Base-by-base conservation (phyloP, 2,888 invertebrate genomes). In the Venusia cambrica region DNA sequence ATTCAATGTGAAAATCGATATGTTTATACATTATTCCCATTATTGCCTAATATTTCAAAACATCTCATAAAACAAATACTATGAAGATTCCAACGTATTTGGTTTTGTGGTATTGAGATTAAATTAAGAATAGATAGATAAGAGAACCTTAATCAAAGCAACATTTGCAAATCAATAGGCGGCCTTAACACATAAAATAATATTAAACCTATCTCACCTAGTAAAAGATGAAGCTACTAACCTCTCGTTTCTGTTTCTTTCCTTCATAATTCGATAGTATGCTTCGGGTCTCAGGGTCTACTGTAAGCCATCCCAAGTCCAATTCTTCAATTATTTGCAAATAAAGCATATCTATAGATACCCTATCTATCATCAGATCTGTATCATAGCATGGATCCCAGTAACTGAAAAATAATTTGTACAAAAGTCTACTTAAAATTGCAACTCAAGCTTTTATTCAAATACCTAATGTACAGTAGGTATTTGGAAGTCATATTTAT, bases 301-400 rank as follows among this genome's bases (percentile, higher is more conserved):
- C 91, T 26, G 91, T 77, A 43, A 97, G 92, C 97, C 97, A 97
- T 12, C 94, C 94, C 48, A 93, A 88, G 62, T 96, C 94, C 42
- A 98, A 88, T 76, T 98, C 98, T 51, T 93, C 92, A 36, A 94
- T 91, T 22, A 94, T 93, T 89, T 98, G 97, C 40, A 94, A 89
- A 71, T 96, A 97, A 3, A 98, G 81, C 37, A 98, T 87, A 76
- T 97, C 95, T 60, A 96, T 81, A 2, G 96, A 93, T 19, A 96
- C 91, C 38, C 92, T 90, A 75, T 97, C 94, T 41, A 90, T 90
- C 87, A 96, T 90, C 47, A 98, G 83, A 66, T 95, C 93, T 40
- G 92, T 87, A 81, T 98, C 98, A 76, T 93, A 94, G 34, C 89
- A 89, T 11, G 91, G 88, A 72, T 98, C 96, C 97, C 97, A 98